phyloP scores from a whole-genome alignment of 2,113 vertebrate species.

The Acanthisitta chloris region DNA sequence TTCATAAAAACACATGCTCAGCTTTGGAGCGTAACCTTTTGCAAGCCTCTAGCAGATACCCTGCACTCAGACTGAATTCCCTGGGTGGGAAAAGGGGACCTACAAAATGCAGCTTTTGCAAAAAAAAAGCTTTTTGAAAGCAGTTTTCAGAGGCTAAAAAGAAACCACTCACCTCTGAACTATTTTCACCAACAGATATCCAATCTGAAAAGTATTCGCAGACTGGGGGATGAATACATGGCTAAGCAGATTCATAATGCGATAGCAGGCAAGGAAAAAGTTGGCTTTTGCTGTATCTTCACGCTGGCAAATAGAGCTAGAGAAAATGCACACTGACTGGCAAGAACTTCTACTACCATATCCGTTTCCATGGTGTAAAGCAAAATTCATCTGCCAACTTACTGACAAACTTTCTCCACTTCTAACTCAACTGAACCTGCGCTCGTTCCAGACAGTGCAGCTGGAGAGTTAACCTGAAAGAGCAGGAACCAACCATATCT shows the following conservation, averaged over 20 bases:
- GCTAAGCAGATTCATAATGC: neutral
- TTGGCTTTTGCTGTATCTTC: neutral
- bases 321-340: neutral
- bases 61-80: neutral
- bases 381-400: conserved; percentile 33
- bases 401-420: conserved; percentile 39
- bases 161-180: neutral
- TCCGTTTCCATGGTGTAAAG: conserved; percentile 13
- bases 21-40: neutral
- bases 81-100: neutral
- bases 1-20: conserved; percentile 1
- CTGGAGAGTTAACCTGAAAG: conserved; percentile 22
- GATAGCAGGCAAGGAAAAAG: neutral
- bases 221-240: neutral
- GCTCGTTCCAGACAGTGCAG: neutral
- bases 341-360: neutral
- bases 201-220: neutral
- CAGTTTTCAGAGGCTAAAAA: conserved; percentile 8
- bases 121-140: neutral
- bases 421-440: conserved; percentile 1
- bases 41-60: neutral
- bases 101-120: neutral
- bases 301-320: neutral
- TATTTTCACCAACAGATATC: neutral
- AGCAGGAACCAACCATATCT: conserved; percentile 9